These are phyloP conservation scores for Elanoides forficatus DNA, from an alignment of 2,113 vertebrate species.

Conservation along the genomic window DNA sequence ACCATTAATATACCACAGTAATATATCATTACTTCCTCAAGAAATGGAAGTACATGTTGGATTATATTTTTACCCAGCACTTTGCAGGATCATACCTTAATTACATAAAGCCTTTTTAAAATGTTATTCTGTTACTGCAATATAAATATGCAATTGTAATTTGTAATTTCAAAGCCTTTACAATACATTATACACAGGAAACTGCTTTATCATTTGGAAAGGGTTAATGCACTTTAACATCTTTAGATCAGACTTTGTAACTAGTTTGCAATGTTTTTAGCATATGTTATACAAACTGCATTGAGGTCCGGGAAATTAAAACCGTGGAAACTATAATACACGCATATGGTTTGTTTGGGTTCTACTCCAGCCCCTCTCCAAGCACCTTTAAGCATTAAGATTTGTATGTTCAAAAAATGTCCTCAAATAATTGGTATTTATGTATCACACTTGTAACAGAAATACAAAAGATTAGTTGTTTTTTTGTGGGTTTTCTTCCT, in stretches of 20 bases:
- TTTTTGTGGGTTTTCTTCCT: no score
- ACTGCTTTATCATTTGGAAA: background rate
- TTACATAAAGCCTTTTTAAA: background rate
- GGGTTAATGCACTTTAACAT: background rate
- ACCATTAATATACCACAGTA: background rate
- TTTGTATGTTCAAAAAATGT: background rate
- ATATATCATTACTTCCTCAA: background rate
- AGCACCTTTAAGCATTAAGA: background rate
- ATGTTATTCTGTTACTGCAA: background rate
- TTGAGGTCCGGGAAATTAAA: background rate
- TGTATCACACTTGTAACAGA: background rate
- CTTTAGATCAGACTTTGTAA: background rate
- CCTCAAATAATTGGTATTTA: background rate
- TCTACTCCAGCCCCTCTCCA: background rate
- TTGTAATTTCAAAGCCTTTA: background rate
- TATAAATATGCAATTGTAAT: background rate
- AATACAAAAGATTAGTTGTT: background rate
- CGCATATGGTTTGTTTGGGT: accelerated
- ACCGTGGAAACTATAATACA: background rate
- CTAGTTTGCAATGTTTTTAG: background rate
- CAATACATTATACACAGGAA: background rate
- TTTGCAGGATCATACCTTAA: background rate
- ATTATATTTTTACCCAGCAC: background rate
- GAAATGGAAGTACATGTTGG: background rate
- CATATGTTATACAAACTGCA: background rate